phyloP scores from a whole-genome alignment of 2,888 invertebrate genomes.

The Allacma fusca region DNA sequence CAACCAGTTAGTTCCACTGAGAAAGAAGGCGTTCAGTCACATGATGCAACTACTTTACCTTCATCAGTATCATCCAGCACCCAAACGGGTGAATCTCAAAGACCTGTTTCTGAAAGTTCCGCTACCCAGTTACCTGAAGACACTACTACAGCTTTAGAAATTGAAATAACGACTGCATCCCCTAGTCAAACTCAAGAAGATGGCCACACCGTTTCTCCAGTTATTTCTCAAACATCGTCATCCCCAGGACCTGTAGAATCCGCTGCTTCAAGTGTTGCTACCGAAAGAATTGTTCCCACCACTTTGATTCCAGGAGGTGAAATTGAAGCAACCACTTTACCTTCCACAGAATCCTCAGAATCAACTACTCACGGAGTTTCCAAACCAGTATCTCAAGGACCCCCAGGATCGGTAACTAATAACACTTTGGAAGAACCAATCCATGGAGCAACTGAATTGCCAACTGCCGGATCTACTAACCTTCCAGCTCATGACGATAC shows the following conservation, averaged over 20 bases:
- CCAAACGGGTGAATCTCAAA: not conserved
- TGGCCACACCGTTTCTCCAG: not conserved
- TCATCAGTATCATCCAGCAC: not conserved
- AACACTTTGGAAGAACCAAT: not conserved
- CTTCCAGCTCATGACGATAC: not conserved
- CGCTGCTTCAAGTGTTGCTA: constrained; percentile 34
- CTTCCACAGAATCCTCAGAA: not conserved
- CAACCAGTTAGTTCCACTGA: constrained; percentile 24
- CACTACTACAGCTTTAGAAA: not conserved
- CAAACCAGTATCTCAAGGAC: constrained; percentile 29
- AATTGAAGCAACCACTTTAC: not conserved
- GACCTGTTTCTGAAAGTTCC: not conserved
- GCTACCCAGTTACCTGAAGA: not conserved
- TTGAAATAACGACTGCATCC: not conserved
- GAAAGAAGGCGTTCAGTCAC: constrained; percentile 1
- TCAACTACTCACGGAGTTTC: not conserved
- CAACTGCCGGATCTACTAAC: constrained; percentile 22
- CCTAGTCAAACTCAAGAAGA: not conserved
- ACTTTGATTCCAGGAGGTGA: not conserved
- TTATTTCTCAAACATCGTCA: not conserved
- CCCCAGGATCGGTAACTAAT: constrained; percentile 33
- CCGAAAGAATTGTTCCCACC: constrained; percentile 26
- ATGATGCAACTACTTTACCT: not conserved
- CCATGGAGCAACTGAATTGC: not conserved
- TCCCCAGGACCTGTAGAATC: constrained; percentile 20